Conservation (phyloP, 2,797 vertebrate species). For the Halcyon chelicuti region DNA sequence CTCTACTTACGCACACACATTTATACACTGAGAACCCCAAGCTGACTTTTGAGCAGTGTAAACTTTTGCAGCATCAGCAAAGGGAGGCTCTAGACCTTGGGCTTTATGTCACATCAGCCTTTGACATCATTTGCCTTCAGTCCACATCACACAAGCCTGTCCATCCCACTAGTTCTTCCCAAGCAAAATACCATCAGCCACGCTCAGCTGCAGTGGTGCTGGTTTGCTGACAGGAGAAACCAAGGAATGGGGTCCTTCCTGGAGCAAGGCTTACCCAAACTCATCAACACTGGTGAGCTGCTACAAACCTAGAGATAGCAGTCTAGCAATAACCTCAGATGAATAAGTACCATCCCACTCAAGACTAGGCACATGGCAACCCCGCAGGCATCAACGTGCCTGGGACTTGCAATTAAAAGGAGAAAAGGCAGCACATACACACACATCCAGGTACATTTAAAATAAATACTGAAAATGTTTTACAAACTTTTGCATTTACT, state of each 20-base stretch:
- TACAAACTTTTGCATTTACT: not conserved
- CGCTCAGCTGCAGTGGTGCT: not conserved
- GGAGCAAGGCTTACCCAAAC: not conserved
- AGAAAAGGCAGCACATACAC: not conserved
- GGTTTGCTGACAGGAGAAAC: not conserved
- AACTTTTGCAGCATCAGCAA: not conserved
- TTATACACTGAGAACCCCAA: not conserved
- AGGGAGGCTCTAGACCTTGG: not conserved
- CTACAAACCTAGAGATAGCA: not conserved
- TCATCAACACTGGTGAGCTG: not conserved
- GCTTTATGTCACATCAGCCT: not conserved
- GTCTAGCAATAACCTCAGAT: not conserved
- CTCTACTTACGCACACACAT: not conserved
- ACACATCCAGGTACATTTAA: not conserved
- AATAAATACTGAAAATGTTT: not conserved
- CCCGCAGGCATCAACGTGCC: not conserved
- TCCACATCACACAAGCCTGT: not conserved
- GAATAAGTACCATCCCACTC: not conserved
- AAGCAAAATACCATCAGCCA: not conserved
- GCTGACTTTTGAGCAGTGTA: not conserved
- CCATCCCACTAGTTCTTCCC: not conserved
- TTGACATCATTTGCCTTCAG: not conserved
- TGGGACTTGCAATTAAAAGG: not conserved
- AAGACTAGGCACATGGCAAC: not conserved
- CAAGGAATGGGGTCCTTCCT: not conserved